These are phyloP conservation scores for Pachypanchax playfairii DNA, from an alignment of 2,113 vertebrate species.

Conservation along the genomic window DNA sequence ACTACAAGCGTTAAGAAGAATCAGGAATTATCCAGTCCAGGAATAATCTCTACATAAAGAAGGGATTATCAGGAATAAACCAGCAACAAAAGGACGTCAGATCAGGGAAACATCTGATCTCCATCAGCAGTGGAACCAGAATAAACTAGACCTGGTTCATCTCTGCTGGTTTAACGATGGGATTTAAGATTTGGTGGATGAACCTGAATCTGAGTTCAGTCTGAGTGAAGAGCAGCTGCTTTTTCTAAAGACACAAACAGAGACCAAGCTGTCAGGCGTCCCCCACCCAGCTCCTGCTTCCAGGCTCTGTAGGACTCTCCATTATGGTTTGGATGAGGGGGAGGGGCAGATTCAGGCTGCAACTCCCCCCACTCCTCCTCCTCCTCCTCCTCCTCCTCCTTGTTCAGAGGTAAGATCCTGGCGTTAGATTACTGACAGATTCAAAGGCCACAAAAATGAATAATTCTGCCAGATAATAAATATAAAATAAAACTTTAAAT, in stretches of 20 bases:
- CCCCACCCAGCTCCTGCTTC: not conserved
- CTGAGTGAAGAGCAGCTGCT: slow-evolving; percentile 45
- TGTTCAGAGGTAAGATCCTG: not conserved
- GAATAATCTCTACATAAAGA: too few species aligned
- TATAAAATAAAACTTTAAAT: not conserved
- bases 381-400: slow-evolving; percentile 1
- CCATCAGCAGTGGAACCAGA: too few species aligned
- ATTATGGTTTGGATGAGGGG: slow-evolving; percentile 10
- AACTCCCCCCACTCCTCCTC: too few species aligned
- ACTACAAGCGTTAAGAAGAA: too few species aligned
- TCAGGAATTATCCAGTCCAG: too few species aligned
- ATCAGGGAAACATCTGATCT: not conserved
- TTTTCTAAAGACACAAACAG: slow-evolving; percentile 36
- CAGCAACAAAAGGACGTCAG: too few species aligned
- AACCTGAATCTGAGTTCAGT: slow-evolving; percentile 1
- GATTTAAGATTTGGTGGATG: too few species aligned
- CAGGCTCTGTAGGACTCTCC: slow-evolving; percentile 18
- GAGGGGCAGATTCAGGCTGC: slow-evolving; percentile 10
- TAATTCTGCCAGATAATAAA: too few species aligned
- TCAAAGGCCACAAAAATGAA: not conserved
- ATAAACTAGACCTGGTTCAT: too few species aligned
- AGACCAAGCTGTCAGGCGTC: too few species aligned
- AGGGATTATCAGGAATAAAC: too few species aligned
- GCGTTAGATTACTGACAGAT: not conserved
- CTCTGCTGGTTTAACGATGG: too few species aligned